Conservation (phyloP, 1,140 invertebrate species). For the Drosophila azteca region DNA sequence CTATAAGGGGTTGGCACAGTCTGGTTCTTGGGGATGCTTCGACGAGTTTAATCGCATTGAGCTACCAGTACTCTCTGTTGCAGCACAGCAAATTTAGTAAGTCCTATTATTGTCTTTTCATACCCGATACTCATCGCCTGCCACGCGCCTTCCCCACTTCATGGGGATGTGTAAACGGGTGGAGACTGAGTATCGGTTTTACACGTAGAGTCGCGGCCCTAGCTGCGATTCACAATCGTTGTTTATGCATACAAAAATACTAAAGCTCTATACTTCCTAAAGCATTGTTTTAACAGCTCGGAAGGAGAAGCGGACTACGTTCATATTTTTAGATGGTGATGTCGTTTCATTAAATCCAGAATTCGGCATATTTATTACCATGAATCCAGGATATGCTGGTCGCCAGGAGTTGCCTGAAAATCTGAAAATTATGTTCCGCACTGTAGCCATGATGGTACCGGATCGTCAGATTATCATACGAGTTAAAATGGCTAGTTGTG, state of each 20-base stretch:
- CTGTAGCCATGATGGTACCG: slow-evolving; percentile 98
- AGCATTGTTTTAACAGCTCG: slow-evolving; percentile 86
- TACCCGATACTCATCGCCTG: no score
- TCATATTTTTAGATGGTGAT: slow-evolving; percentile 95
- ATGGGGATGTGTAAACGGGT: no score
- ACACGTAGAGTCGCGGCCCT: no score
- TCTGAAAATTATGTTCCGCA: slow-evolving; percentile 95
- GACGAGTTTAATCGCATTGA: slow-evolving; percentile 98
- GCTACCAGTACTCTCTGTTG: slow-evolving; percentile 95
- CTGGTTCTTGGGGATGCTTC: slow-evolving; percentile 96
- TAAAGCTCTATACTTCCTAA: neutral
- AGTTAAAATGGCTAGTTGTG: slow-evolving; percentile 95
- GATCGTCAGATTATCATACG: slow-evolving; percentile 97
- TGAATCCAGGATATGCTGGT: slow-evolving; percentile 97
- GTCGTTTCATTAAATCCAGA: slow-evolving; percentile 93
- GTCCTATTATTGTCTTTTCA: slow-evolving; percentile 20
- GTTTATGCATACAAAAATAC: no score
- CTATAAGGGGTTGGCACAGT: slow-evolving; percentile 94
- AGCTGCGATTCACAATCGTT: no score
- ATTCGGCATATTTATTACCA: slow-evolving; percentile 94
- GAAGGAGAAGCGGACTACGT: slow-evolving; percentile 91
- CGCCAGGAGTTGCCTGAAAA: slow-evolving; percentile 90
- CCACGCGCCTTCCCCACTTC: no score
- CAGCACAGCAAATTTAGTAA: slow-evolving; percentile 96
- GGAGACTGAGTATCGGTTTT: no score